Percentiles rank a stretch among this genome's conserved stretches.
Conservation (phyloP, 2,888 invertebrate genomes). For the Pollenia amentaria region DNA sequence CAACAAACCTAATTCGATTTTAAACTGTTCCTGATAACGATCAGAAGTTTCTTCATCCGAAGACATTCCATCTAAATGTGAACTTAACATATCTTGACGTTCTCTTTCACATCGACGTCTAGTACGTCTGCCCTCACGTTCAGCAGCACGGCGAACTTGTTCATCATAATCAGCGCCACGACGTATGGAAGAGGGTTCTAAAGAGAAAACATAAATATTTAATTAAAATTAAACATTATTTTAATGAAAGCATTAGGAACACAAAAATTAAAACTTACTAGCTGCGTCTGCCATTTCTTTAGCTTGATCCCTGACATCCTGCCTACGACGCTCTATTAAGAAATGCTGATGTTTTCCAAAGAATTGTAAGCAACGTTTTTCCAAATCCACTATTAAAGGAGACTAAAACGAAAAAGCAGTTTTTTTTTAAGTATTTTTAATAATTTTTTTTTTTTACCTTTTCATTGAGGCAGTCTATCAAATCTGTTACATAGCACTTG, state of each 20-base stretch:
- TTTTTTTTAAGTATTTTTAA: not conserved
- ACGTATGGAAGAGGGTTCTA: constrained; percentile 78
- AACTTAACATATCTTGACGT: constrained; percentile 86
- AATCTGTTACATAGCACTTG: constrained; percentile 96
- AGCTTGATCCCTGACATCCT: constrained; percentile 97
- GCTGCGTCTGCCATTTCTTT: constrained; percentile 92
- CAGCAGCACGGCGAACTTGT: constrained; percentile 92
- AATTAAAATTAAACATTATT: not conserved
- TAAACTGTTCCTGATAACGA: constrained; percentile 89
- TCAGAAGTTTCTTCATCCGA: constrained; percentile 98
- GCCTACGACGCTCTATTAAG: constrained; percentile 92
- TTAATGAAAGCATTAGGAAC: not conserved
- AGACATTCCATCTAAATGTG: constrained; percentile 97
- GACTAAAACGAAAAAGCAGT: constrained; percentile 84
- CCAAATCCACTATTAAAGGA: constrained; percentile 90
- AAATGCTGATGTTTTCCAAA: constrained; percentile 90
- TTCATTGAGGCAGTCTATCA: constrained; percentile 98
- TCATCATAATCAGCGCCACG: constrained; percentile 87
- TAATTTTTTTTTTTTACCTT: constrained; percentile 87
- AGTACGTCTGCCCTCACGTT: constrained; percentile 96
- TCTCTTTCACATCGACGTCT: constrained; percentile 93
- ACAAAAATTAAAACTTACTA: constrained; percentile 84
- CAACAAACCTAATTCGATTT: constrained; percentile 85
- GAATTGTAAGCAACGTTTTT: constrained; percentile 90
- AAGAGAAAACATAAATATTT: not conserved